These are phyloP conservation scores for Argyrosomus regius DNA, from an alignment of 2,797 vertebrate species.

Conservation along the genomic window DNA sequence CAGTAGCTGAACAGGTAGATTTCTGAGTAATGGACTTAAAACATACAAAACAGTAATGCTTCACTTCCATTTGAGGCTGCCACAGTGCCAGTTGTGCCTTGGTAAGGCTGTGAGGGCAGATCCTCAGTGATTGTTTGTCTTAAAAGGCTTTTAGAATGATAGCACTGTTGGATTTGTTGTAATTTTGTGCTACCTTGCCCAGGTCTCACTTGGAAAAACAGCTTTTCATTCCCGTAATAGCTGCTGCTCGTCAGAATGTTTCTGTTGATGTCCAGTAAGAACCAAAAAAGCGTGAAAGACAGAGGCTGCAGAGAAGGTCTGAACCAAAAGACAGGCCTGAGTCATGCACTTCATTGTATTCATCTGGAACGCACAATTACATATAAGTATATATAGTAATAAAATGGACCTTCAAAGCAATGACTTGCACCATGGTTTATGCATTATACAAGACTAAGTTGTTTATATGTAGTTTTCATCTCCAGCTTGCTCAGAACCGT, in stretches of 20 bases:
- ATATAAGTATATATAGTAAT: too few species aligned
- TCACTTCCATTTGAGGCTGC: neutral
- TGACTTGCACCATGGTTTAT: neutral
- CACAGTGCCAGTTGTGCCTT: neutral
- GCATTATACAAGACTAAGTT: neutral
- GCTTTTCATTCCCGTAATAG: neutral
- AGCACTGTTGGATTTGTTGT: neutral
- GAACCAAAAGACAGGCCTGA: neutral
- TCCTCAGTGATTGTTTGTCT: neutral
- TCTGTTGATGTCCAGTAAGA: neutral
- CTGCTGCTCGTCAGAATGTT: neutral
- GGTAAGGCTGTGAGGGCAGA: neutral
- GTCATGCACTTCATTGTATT: too few species aligned
- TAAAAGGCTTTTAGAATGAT: conserved; percentile 1
- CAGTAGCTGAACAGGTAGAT: neutral
- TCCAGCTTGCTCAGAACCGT: neutral
- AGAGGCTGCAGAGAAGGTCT: neutral
- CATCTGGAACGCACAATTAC: too few species aligned
- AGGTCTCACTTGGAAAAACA: neutral
- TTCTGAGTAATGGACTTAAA: neutral
- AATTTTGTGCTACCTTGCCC: neutral
- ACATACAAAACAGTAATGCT: neutral
- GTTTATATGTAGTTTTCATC: neutral
- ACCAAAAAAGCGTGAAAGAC: neutral
- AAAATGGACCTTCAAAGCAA: neutral